Conservation (phyloP, 2,888 invertebrate genomes). For the Lampropteryx suffumata region DNA sequence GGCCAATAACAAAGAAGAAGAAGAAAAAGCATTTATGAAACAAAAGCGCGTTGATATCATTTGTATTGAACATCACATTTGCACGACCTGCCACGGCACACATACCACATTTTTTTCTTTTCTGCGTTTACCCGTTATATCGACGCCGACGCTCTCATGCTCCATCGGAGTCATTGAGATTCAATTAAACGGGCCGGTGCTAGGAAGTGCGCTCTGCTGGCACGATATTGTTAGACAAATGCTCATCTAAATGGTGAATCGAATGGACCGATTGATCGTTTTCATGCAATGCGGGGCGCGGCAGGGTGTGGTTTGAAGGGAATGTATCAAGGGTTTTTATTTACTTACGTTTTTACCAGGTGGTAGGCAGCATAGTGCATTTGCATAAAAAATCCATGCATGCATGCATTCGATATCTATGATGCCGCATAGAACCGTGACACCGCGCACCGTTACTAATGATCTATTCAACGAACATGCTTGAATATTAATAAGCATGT, state of each 20-base stretch:
- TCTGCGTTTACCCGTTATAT: conserved; percentile 23
- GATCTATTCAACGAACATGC: conserved; percentile 56
- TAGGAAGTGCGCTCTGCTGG: conserved; percentile 53
- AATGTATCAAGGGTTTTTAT: neutral
- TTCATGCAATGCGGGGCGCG: conserved; percentile 13
- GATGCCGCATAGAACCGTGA: conserved; percentile 40
- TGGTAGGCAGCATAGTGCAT: neutral
- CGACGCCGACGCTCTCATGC: conserved; percentile 26
- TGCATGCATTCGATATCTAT: conserved; percentile 20
- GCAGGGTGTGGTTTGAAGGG: conserved; percentile 4
- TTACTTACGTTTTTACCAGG: no score
- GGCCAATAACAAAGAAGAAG: no score
- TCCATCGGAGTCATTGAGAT: conserved; percentile 39
- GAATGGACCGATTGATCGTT: conserved; percentile 16
- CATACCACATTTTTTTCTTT: conserved; percentile 14
- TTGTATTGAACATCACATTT: conserved; percentile 1
- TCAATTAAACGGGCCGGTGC: conserved; percentile 39
- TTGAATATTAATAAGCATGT: conserved; percentile 47
- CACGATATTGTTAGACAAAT: conserved; percentile 47
- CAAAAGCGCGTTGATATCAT: conserved; percentile 17
- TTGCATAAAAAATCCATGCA: conserved; percentile 18
- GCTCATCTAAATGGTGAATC: conserved; percentile 40
- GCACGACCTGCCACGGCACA: conserved; percentile 11
- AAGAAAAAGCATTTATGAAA: neutral
- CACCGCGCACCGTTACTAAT: conserved; percentile 54